Base-by-base conservation (phyloP, 1,140 invertebrate genomes). In the Pectinophora gossypiella region DNA sequence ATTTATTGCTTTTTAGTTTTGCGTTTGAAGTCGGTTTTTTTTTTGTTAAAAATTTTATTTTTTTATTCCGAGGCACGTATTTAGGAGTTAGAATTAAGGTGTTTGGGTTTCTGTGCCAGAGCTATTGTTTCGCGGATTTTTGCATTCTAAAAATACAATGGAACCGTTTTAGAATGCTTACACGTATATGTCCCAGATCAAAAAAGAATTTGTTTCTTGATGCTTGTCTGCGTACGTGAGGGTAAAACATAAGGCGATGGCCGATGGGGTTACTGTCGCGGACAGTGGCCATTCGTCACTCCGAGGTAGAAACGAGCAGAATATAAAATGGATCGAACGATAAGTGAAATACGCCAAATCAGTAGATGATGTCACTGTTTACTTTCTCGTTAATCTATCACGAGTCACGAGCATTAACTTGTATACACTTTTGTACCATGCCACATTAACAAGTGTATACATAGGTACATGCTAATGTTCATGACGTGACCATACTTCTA, bases 151-250 rank as follows among this genome's bases (percentile, higher is more conserved):
- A 73, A 75, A 69, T 56, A 51, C 56, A 53, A 53, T 56, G 48
- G 22, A 38, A 57, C 47, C 52, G 54, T 65, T 73, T 72, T 59
- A 56, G 56, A 76, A 72, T 78, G 51, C 70, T 70, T 63, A 71
- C 77, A 75, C 80, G 74, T 73, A 59, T 66, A 54, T 68, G 69
- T 68, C 62, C 61, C 63, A 70, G 70, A 81, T 82, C 69, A 78
- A 78, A 78, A 65, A 58, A 69, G 62, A 63, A 66, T 76, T 78
- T 82, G 70, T 63, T 79, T 67, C 54, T 72, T 15, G 73, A 79
- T 76, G 60, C 56, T 78, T 75, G 72, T 79, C 67, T 70, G 43
- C 7, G 70, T 68, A 81, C 78, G 72, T 82, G 76, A 70, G 66
- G 56, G 72, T 66, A 59, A 61, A 77, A 68, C 68, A 54, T 64